Evolutionary conservation across 2,888 invertebrate species (phyloP), one percentile per base, ranked within the genome.

Genomic region (Octonoba sinensis): DNA sequence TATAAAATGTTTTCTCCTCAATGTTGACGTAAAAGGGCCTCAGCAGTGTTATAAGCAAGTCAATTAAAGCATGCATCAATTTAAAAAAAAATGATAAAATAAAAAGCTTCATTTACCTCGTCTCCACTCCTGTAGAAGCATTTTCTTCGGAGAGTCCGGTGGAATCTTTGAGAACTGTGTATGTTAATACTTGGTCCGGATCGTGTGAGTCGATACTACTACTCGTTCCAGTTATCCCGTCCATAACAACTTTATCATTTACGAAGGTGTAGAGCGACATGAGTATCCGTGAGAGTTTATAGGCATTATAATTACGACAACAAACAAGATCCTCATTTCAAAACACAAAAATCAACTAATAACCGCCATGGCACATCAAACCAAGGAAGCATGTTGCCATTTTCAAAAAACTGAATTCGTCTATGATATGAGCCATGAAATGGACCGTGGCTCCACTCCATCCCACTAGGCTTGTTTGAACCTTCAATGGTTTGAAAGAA

Each of bases 151-250:
- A 36, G 13, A 24, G n/a, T 27, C 57, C 73, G 44, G 81, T 65
- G 22, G 79, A 56, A 49, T 82, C 81, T 75, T 82, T 82, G 36
- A 82, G 49, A n/a, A 82, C 81, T 13, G 81, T 71, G 51, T 75
- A 82, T 18, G 81, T 82, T 44, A 75, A 64, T 44, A 79, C 60
- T 56, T 79, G 79, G 49, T 70, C 81, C 11, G 79, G 72, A 51
- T 72, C 73, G 22, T 74, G 65, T 3, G 74, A 75, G 16, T 82
- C 81, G n/a, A 82, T 62, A 24, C 77, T 77, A 49, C 74, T 75
- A 66, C 81, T 82, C 11, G 81, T 82, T 60, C 67, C 67, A 22
- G 70, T 69, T 15, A 69, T 74, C 18, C 47, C 81, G 65, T 82
- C 81, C 81, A 82, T 82, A 44, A 65, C 46, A 74, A 57, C 57